These are phyloP conservation scores for Drosophila phalerata DNA, from an alignment of 2,888 invertebrate species.

Conservation along the genomic window DNA sequence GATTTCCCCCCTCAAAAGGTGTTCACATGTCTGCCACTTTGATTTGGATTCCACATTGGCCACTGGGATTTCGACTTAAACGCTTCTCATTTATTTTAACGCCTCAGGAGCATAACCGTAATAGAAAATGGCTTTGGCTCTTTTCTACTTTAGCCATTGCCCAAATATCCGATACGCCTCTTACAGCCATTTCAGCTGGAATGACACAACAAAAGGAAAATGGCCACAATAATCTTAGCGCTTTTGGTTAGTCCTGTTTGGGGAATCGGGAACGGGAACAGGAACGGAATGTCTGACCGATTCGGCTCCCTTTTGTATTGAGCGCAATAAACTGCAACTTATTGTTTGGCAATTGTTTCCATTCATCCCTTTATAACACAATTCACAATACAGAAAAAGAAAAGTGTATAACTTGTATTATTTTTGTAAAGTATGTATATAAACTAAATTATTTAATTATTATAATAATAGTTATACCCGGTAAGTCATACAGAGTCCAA, in stretches of 20 bases:
- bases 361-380: slow-evolving; percentile 29
- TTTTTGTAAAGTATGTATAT: too few species aligned
- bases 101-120: slow-evolving; percentile 28
- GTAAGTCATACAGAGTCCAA: too few species aligned
- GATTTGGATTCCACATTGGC: slow-evolving; percentile 30
- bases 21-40: slow-evolving; percentile 27
- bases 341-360: slow-evolving; percentile 34
- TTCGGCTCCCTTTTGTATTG: slow-evolving; percentile 19
- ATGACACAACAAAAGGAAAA: slow-evolving; percentile 19
- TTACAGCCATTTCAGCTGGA: slow-evolving; percentile 8
- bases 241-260: neutral
- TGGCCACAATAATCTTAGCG: slow-evolving; percentile 14
- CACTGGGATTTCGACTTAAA: slow-evolving; percentile 49
- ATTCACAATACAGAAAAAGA: neutral
- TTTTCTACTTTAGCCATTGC: slow-evolving; percentile 18
- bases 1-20: slow-evolving; percentile 10
- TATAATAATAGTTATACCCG: too few species aligned
- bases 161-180: slow-evolving; percentile 21
- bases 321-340: slow-evolving; percentile 36
- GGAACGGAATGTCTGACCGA: neutral
- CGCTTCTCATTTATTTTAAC: slow-evolving; percentile 50
- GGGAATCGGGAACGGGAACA: too few species aligned
- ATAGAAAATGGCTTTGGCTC: slow-evolving; percentile 28
- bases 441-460: too few species aligned
- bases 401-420: slow-evolving; percentile 3